Evolutionary conservation across 2,888 invertebrate species (phyloP), one percentile per base, ranked within the genome.

Genomic region (Nemotelus nigrinus): DNA sequence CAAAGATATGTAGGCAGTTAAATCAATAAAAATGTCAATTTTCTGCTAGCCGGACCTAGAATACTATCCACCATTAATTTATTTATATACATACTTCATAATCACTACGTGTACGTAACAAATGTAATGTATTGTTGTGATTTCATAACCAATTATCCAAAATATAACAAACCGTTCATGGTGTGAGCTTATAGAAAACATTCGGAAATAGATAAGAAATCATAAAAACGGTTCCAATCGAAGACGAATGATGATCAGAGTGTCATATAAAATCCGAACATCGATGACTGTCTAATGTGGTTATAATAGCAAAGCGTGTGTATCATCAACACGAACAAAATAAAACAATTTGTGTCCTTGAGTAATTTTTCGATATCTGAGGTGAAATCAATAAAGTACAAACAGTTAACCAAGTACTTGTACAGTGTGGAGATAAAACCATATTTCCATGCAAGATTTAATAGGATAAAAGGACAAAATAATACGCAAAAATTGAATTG

Each of bases 21-120:
- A 70, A 70, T 70, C 70, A 70, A 70, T 70, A 70, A 70, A 70
- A 72, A 68, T 71, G 48, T 48, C 60, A 25, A 74, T 74, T 74
- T 74, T 63, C 60, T 74, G 74, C 63, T 25, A 25, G 1, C 25
- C 25, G 25, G 25, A 25, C 25, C 70, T 43, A 25, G 43, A 53
- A 43, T 50, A 53, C 43, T 8, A 65, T 48, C 39, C 25, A 8
- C 25, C 25, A 57, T n/a, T 57, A 25, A 25, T 4, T 2, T 2
- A 10, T 60, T 2, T 43, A n/a, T 60, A 41, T 41, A 39, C 41
- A 43, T 60, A 60, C 60, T 60, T 2, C 39, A 60, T 3, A 50
- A 5, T 50, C 50, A 8, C 8, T 7, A 50, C 50, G 8, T 50
- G 50, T n/a, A 53, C 53, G 53, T 70, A 53, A 70, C 47, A 5